These are phyloP conservation scores for Synergus umbraculus DNA, from an alignment of 2,888 invertebrate species.

Conservation along the genomic window DNA sequence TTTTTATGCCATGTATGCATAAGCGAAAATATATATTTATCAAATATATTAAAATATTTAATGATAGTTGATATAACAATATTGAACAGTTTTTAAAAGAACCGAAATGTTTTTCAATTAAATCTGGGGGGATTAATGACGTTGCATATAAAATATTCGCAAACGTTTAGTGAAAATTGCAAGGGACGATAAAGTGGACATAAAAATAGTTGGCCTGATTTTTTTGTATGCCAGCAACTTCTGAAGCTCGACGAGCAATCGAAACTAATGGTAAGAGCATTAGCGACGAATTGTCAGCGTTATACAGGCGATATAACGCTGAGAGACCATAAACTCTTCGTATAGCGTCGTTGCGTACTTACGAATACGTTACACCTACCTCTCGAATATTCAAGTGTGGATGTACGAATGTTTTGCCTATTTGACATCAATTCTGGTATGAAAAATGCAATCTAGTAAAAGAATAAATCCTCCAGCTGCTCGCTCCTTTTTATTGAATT, in stretches of 20 bases:
- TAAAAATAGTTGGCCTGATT: conserved; percentile 41
- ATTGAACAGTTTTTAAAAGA: not conserved
- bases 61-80: too few relatives aligned
- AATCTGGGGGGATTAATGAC: not conserved
- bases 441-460: not conserved
- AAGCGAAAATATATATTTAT: too few relatives aligned
- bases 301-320: conserved; percentile 73
- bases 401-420: conserved; percentile 22
- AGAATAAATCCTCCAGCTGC: not conserved
- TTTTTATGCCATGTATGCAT: not conserved
- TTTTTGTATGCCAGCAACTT: conserved; percentile 48
- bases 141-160: not conserved
- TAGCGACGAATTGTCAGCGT: conserved; percentile 74
- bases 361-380: conserved; percentile 14
- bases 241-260: conserved; percentile 62
- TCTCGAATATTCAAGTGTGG: not conserved
- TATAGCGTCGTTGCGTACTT: conserved; percentile 58
- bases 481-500: not conserved
- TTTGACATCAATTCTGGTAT: too few relatives aligned
- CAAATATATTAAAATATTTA: too few relatives aligned
- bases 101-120: not conserved
- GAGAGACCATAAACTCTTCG: conserved; percentile 75
- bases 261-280: conserved; percentile 73
- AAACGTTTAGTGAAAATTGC: not conserved
- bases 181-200: conserved; percentile 24